Evolutionary conservation across 2,797 vertebrate genomes (phyloP).

Genomic region (Petrocephalus schoutedeni): DNA sequence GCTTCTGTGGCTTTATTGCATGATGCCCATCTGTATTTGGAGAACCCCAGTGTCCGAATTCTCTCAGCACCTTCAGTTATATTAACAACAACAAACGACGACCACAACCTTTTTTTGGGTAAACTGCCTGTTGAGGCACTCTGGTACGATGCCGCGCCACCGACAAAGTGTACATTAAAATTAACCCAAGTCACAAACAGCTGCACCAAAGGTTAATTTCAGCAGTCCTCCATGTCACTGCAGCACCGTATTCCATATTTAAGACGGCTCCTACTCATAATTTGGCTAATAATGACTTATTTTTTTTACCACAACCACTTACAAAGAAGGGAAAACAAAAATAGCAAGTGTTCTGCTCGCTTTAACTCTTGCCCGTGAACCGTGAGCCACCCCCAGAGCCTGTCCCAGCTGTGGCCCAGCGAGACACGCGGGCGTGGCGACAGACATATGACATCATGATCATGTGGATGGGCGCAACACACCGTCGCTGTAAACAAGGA

Average conservation of each 20-base stretch:
- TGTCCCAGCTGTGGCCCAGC: background rate
- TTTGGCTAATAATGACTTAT: background rate
- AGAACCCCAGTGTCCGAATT: background rate
- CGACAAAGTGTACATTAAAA: background rate
- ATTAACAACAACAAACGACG: background rate
- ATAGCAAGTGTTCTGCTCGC: background rate
- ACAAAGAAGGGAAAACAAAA: background rate
- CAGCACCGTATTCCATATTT: background rate
- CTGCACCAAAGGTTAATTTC: background rate
- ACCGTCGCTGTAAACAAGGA: background rate
- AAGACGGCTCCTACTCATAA: background rate
- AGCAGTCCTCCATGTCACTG: background rate
- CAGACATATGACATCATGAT: background rate
- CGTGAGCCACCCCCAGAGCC: background rate
- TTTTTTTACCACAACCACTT: background rate
- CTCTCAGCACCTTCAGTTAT: background rate
- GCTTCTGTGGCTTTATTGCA: background rate
- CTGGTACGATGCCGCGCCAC: background rate
- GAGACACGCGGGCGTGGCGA: background rate
- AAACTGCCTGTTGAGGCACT: background rate
- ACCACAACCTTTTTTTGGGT: background rate
- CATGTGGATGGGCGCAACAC: background rate
- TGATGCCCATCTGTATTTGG: background rate
- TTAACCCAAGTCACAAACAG: background rate
- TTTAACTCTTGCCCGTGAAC: background rate